Base-by-base conservation (phyloP, 1,140 invertebrate genomes). In the Drosophila pseudoobscura region DNA sequence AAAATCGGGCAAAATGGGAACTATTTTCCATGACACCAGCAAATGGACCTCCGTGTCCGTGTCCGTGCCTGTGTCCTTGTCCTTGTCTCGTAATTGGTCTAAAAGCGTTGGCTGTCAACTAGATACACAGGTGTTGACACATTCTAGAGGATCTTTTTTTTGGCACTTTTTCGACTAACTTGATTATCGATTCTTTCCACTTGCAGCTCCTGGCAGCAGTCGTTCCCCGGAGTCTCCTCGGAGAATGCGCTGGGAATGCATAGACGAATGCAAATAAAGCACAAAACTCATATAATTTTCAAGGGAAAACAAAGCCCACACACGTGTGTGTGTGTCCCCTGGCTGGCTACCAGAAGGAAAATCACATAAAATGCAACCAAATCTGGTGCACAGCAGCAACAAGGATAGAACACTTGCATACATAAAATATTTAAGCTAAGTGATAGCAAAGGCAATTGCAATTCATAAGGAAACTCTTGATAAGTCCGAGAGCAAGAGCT, bases 311-410 rank as follows among this genome's bases (percentile, higher is more conserved):
- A 68, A 61, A 53, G 31, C 35, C 6, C 51, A 53, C 51, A 53
- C 31, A 60, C 29, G 41, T 51, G 45, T 49, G 31, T 22, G 35
- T 56, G 61, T 47, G 57, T 51, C 31, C 31, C 15, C 51, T 20
- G 39, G 41, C 39, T 43, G 22, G 15, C 26, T 17, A 43, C 54
- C 41, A 44, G 24, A 76, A 73, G 61, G 62, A 79, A 83, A 83
- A 80, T 68, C 80, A 79, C 55, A 77, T 80, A 85, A 85, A 80
- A 85, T 85, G 80, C 82, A 55, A 70, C 76, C 24, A 70, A 84
- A 65, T 75, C 60, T 79, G 80, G 57, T 59, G 75, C 62, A 26
- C 29, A 87, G 39, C 64, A 77, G 77, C 47, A 72, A 43, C 56
- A 53, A 47, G 45, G 49, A 55, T 43, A 55, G 13, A 43, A 61